Evolutionary conservation across 2,113 vertebrate genomes (phyloP).

Genomic region (Carassius gibelio): DNA sequence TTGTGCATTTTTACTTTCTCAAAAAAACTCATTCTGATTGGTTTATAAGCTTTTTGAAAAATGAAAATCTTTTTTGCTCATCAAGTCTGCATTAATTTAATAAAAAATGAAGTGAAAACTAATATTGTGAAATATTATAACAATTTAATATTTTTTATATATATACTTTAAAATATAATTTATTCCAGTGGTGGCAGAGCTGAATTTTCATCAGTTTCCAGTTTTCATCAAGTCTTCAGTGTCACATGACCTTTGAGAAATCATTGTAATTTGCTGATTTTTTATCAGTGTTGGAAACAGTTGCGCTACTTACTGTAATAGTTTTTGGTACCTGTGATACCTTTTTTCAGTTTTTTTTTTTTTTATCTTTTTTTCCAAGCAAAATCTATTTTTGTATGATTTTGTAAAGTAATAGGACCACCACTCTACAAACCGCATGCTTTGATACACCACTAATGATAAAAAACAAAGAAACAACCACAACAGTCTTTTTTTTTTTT

Average conservation of each 20-base stretch:
- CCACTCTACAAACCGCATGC: not conserved
- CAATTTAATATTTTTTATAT: not conserved
- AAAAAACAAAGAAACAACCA: not conserved
- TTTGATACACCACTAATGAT: not conserved
- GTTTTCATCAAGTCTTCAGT: not conserved
- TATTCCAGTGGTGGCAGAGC: not conserved
- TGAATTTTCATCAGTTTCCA: not conserved
- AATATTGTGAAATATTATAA: too few relatives aligned
- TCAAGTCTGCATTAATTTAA: not conserved
- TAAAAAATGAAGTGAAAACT: not conserved
- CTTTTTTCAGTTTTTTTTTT: not conserved
- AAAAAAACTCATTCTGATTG: too few relatives aligned
- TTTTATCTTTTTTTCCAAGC: too few relatives aligned
- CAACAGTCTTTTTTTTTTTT: not conserved
- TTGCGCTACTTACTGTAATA: not conserved
- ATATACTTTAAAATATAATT: not conserved
- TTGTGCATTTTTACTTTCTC: too few relatives aligned
- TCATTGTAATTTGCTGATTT: not conserved
- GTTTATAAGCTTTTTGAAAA: too few relatives aligned
- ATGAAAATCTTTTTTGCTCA: not conserved
- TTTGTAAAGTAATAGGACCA: not conserved
- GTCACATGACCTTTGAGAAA: not conserved
- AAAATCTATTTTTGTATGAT: not conserved
- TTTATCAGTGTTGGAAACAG: not conserved
- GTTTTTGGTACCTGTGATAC: not conserved